Base-by-base conservation (phyloP, 2,113 vertebrate species). In the Poeciliopsis retropinna region DNA sequence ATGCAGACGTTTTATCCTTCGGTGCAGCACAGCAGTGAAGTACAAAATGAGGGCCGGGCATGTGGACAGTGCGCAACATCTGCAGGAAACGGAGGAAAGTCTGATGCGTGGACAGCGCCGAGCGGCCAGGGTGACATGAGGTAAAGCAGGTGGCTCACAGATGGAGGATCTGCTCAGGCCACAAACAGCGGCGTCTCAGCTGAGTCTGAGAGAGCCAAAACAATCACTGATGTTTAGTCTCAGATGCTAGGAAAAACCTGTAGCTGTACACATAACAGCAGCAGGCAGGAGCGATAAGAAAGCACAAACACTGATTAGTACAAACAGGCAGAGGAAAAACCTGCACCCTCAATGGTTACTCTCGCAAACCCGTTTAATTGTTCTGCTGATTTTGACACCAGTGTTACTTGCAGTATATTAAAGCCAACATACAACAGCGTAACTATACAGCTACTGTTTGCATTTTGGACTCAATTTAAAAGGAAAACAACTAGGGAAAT, bases 141-240 rank as follows among this genome's bases (percentile, higher is more conserved):
- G 81, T 84, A 22, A 84, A 73, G 72, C 87, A 89, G 85, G 81
- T 90, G 90, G 87, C 82, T 81, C 78, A 34, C 87, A 90, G 88
- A 87, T 86, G 83, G 88, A 73, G 73, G 70, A 78, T 78, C 69
- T 70, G 73, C 72, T 79, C 71, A 2, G 34, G 73, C 72, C 68
- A 62, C 66, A 83, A 67, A 83, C 7, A 3, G 3, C 41, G 64
- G 64, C 32, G 70, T n/a, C 60, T 60, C 39, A 10, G 28, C 51
- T 27, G 72, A 84, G 54, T 60, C 63, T 41, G 47, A 74, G 44
- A 60, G 47, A 77, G 60, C 70, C 57, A 82, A 75, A 66, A 65
- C 47, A 44, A 22, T 80, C 34, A 27, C 44, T 39, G 9, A 73
- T 39, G 74, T 66, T 70, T 78, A 70, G 64, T 81, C 71, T 70